Base-by-base conservation (phyloP, 2,797 vertebrate species). In the Cynopterus sphinx region DNA sequence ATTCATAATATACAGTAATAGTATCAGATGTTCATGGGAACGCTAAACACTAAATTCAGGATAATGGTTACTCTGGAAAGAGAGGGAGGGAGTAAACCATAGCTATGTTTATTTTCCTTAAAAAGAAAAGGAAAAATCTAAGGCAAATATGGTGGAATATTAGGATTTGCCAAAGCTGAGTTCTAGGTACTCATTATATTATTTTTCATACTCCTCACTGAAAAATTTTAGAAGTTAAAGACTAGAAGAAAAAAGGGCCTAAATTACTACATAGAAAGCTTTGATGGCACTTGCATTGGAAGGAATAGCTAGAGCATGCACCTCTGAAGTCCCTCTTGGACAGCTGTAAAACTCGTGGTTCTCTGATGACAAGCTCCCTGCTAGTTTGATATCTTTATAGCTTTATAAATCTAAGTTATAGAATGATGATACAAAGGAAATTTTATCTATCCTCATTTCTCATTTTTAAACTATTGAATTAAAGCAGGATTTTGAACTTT, bases 141-240 rank as follows among this genome's bases (percentile, higher is more conserved):
- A 93, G 53, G 46, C 46, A 92, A 86, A 91, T 92, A 49, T 46
- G 68, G 12, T 28, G 75, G n/a, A 86, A 68, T 67, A 67, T 94
- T 92, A 57, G 92, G 89, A 87, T 73, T 19, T 55, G 39, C 87
- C 84, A 81, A 87, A 93, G 39, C 70, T 79, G 59, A 16, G 24
- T 73, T 46, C 79, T 68, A 26, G 57, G 21, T 73, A 81, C 61
- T 83, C 28, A 19, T 46, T 67, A 10, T 57, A 53, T 84, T 89
- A 63, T 51, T 92, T 94, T 71, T 87, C 12, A 84, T 87, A 36
- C 21, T 90, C 78, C 92, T 68, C 46, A 70, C 26, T 87, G 16
- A 36, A 95, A 57, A 81, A n/a, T 63, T 43, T 68, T 33, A 55
- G 68, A 85, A 39, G 61, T 53, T 24, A 86, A 96, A 91, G 87